Evolutionary conservation across 2,888 invertebrate genomes (phyloP).

Genomic region (Drosophila phalerata): DNA sequence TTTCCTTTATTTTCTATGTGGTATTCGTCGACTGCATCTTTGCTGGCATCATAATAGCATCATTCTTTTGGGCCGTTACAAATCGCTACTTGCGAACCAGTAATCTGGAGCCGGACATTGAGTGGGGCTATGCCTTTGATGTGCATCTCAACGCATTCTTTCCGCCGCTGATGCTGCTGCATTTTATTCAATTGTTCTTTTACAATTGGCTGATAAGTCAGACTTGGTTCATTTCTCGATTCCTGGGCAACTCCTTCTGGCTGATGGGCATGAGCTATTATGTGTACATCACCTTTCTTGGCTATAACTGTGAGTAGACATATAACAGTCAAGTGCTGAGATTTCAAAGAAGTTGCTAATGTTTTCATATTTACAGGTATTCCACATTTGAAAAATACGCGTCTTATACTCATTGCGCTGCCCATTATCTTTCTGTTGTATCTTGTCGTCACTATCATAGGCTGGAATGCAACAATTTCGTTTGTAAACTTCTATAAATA

Average conservation of each 20-base stretch:
- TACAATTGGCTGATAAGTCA: slow-evolving; percentile 93
- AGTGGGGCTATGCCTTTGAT: slow-evolving; percentile 99
- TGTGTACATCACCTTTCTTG: slow-evolving; percentile 98
- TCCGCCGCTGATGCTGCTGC: slow-evolving; percentile 97
- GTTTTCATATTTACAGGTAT: slow-evolving; percentile 88
- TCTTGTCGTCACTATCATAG: slow-evolving; percentile 90
- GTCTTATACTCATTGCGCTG: slow-evolving; percentile 93
- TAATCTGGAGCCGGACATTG: slow-evolving; percentile 88
- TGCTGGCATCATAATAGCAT: slow-evolving; percentile 94
- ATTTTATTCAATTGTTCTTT: slow-evolving; percentile 95
- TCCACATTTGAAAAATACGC: slow-evolving; percentile 93
- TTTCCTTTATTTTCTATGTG: slow-evolving; percentile 95
- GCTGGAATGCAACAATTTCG: slow-evolving; percentile 93
- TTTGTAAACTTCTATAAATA: slow-evolving; percentile 94
- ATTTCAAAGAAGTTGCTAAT: slow-evolving; percentile 6
- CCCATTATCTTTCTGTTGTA: slow-evolving; percentile 92
- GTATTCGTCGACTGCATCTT: slow-evolving; percentile 97
- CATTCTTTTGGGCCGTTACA: slow-evolving; percentile 93
- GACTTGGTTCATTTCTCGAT: slow-evolving; percentile 91
- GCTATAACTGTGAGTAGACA: slow-evolving; percentile 93
- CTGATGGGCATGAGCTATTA: slow-evolving; percentile 96
- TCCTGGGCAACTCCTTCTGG: slow-evolving; percentile 98
- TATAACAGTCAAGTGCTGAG: background rate
- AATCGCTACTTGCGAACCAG: slow-evolving; percentile 84
- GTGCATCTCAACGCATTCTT: slow-evolving; percentile 99